Evolutionary conservation across 37 sponge, comb jelly and placozoan genomes (phyloP).

Genomic region (Hexactinellida sp.): DNA sequence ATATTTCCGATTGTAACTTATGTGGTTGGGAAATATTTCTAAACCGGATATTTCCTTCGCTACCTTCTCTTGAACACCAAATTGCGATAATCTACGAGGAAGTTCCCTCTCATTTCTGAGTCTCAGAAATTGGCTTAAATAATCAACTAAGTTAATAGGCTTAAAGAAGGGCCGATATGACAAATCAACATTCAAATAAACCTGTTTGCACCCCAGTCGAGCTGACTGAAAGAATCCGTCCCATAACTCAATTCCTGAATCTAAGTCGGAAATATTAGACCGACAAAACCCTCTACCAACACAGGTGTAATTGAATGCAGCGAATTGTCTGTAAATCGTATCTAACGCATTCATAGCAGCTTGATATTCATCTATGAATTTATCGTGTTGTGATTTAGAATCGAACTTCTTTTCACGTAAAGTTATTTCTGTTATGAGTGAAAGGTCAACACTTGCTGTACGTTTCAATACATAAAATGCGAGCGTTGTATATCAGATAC

Average conservation of each 20-base stretch:
- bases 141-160: not conserved
- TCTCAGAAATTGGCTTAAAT: not conserved
- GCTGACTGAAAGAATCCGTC: not conserved
- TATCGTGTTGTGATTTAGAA: not conserved
- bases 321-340: not conserved
- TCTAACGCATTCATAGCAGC: conserved; percentile 6
- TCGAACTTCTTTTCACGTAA: not conserved
- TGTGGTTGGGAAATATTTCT: not conserved
- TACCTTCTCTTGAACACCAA: not conserved
- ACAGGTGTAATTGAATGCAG: not conserved
- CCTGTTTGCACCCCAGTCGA: not conserved
- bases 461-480: not conserved
- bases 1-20: not conserved
- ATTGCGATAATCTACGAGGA: not conserved
- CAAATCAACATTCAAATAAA: not conserved
- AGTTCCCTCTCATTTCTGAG: not conserved
- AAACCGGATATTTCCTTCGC: not conserved
- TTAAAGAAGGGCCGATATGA: not conserved
- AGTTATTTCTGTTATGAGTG: not conserved
- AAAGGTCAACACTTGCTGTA: not conserved
- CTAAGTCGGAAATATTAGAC: not conserved
- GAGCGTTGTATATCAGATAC: not conserved
- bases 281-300: not conserved
- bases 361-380: not conserved
- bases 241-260: not conserved